A percentile compares a stretch with the other conserved stretches of the same genome.
phyloP scores from a whole-genome alignment of 2,797 vertebrate genomes.

The Sebastes kiyomatsui region DNA sequence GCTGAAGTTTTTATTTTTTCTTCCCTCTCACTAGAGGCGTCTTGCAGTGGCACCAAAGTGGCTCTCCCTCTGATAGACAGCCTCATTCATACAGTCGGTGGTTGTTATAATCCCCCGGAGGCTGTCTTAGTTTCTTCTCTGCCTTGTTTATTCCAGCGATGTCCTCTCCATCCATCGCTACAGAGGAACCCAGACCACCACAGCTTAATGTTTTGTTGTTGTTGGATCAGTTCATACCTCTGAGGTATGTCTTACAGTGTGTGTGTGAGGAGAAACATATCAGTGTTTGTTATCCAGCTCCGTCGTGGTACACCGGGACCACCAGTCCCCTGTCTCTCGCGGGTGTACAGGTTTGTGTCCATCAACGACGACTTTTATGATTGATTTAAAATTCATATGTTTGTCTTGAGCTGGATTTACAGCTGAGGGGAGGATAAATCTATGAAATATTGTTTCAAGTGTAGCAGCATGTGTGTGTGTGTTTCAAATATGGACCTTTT shows the following conservation, averaged over 20 bases:
- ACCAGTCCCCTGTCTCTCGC: conserved; percentile 13
- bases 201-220: conserved; percentile 56
- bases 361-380: conserved; percentile 2
- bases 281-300: conserved; percentile 41
- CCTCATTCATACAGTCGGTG: conserved; percentile 56
- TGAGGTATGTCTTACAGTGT: conserved; percentile 41
- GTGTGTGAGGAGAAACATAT: conserved; percentile 22
- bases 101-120: conserved; percentile 50
- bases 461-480: background rate
- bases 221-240: conserved; percentile 50
- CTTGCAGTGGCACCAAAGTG: conserved; percentile 46
- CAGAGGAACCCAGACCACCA: conserved; percentile 46
- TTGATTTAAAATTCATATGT: conserved; percentile 13
- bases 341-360: conserved; percentile 18
- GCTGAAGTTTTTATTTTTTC: conserved; percentile 9
- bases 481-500: background rate
- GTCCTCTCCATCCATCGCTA: conserved; percentile 50
- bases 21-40: conserved; percentile 17
- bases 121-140: conserved; percentile 41
- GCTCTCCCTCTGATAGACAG: conserved; percentile 49
- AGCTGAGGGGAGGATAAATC: background rate
- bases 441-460: background rate
- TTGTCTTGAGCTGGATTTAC: background rate
- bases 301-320: background rate
- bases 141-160: conserved; percentile 63